These are phyloP conservation scores for Rhagonycha fulva DNA, from an alignment of 2,888 invertebrate species.

Conservation along the genomic window DNA sequence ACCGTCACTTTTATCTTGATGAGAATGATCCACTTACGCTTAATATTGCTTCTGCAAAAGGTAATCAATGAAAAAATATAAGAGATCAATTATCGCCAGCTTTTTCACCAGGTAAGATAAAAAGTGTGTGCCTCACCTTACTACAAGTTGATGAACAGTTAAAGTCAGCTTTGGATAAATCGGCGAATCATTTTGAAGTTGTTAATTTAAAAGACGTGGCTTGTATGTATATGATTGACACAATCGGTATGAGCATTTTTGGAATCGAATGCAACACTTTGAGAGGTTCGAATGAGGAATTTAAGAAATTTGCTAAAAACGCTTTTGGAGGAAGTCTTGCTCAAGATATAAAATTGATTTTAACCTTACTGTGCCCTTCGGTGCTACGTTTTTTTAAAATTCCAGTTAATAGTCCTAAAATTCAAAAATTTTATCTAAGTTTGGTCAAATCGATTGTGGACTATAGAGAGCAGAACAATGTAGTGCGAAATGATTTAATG, in stretches of 20 bases:
- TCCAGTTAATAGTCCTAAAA: background rate
- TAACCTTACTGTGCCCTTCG: background rate
- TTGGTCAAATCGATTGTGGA: background rate
- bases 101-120: slow-evolving; percentile 58
- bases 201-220: slow-evolving; percentile 37
- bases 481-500: background rate
- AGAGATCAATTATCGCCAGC: slow-evolving; percentile 57
- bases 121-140: slow-evolving; percentile 55
- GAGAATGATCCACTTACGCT: slow-evolving; percentile 51
- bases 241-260: no score
- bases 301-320: slow-evolving; percentile 41
- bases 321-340: slow-evolving; percentile 32
- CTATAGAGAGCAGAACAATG: background rate
- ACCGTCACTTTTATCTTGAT: slow-evolving; percentile 51
- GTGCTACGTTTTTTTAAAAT: background rate
- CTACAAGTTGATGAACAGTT: slow-evolving; percentile 46
- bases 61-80: slow-evolving; percentile 57
- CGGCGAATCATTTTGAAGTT: background rate
- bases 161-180: slow-evolving; percentile 31
- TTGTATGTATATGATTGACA: slow-evolving; percentile 50
- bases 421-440: background rate
- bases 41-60: slow-evolving; percentile 50
- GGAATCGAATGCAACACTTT: slow-evolving; percentile 54
- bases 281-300: slow-evolving; percentile 45
- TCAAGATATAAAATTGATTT: background rate